Evolutionary conservation across 2,888 invertebrate species (phyloP).

Genomic region (Glaucopsyche alexis): DNA sequence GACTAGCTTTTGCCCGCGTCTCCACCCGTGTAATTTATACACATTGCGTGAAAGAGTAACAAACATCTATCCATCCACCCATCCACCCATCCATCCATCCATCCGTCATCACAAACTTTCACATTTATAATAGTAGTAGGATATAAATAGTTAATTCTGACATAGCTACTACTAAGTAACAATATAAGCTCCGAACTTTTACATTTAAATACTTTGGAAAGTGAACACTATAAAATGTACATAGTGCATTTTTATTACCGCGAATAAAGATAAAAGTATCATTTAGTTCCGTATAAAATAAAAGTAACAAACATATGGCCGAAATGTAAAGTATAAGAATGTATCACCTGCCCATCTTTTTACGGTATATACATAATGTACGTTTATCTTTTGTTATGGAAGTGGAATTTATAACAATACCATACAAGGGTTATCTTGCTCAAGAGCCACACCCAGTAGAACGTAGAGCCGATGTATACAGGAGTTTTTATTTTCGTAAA

Average conservation of each 20-base stretch:
- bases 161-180: not conserved
- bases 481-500: conserved; percentile 13
- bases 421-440: conserved; percentile 25
- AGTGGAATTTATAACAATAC: conserved; percentile 25
- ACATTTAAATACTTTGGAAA: conserved; percentile 4
- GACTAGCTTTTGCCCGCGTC: too few species aligned
- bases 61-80: too few species aligned
- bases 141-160: too few species aligned
- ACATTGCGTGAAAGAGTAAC: too few species aligned
- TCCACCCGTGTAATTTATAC: too few species aligned
- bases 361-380: conserved; percentile 25
- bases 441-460: conserved; percentile 7
- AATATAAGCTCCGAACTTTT: not conserved
- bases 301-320: conserved; percentile 13
- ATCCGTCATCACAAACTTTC: too few species aligned
- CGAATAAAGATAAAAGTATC: not conserved
- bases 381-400: conserved; percentile 27
- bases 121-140: too few species aligned
- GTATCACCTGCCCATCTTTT: conserved; percentile 25
- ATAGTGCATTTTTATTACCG: conserved; percentile 17
- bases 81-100: too few species aligned
- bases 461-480: conserved; percentile 22
- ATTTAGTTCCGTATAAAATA: conserved; percentile 16
- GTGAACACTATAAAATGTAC: not conserved
- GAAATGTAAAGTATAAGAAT: conserved; percentile 11